Percentiles rank a stretch among this genome's conserved stretches.
These are phyloP conservation scores for Pterostichus madidus DNA, from an alignment of 2,888 invertebrate species.

Conservation along the genomic window DNA sequence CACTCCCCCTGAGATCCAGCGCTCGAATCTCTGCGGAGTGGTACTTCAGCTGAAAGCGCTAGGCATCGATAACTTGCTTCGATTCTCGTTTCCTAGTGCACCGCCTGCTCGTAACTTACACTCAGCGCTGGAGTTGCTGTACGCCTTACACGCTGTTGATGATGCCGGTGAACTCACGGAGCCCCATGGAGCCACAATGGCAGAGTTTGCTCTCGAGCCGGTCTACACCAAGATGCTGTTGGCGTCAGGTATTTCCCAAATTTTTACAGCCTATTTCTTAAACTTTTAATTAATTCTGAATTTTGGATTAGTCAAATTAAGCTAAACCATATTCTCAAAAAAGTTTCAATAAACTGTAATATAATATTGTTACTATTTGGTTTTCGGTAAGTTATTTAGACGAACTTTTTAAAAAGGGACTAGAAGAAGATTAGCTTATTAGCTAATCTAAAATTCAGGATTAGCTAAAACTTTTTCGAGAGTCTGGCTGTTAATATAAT, in stretches of 20 bases:
- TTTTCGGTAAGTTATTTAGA: no score
- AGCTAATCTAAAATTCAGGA: no score
- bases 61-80: constrained; percentile 94
- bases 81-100: constrained; percentile 95
- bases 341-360: no score
- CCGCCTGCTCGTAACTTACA: constrained; percentile 94
- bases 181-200: constrained; percentile 90
- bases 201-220: constrained; percentile 94
- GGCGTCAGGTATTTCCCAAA: constrained; percentile 80
- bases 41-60: constrained; percentile 95
- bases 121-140: constrained; percentile 91
- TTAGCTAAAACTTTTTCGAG: no score
- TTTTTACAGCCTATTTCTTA: no score
- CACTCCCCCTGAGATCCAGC: constrained; percentile 95
- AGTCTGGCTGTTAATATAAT: no score
- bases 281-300: no score
- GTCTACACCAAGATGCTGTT: constrained; percentile 92
- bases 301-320: no score
- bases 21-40: constrained; percentile 91
- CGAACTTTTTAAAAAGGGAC: no score
- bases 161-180: constrained; percentile 87
- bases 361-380: no score
- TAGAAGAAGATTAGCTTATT: no score
- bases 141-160: constrained; percentile 91
- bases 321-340: no score